These are phyloP conservation scores for Telenomus remus DNA, from an alignment of 1,140 invertebrate species.

Conservation along the genomic window DNA sequence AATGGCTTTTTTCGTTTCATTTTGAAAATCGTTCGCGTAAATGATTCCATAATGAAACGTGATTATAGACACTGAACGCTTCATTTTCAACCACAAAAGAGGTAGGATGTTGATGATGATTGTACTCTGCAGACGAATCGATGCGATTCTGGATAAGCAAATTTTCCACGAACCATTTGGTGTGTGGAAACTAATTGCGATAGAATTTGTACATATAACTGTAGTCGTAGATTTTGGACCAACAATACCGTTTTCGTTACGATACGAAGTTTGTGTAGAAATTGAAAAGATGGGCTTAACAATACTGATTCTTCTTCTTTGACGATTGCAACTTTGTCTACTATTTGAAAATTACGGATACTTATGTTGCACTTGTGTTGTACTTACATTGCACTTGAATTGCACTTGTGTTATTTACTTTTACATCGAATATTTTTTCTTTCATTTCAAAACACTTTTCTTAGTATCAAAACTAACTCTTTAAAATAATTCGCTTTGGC, in stretches of 20 bases:
- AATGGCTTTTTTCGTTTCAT: neutral
- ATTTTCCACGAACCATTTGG: constrained; percentile 27
- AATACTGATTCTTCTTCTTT: constrained; percentile 22
- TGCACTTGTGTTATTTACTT: no score
- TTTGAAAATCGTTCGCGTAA: neutral
- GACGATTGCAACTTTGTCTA: no score
- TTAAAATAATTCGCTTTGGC: constrained; percentile 8
- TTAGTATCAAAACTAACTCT: no score
- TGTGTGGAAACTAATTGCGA: constrained; percentile 34
- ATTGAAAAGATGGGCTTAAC: neutral
- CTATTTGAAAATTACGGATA: no score
- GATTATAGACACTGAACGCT: constrained; percentile 5
- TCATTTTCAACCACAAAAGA: constrained; percentile 32
- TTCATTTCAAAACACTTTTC: no score
- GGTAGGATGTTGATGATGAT: constrained; percentile 47
- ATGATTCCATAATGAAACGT: neutral
- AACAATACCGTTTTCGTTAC: no score
- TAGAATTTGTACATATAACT: constrained; percentile 13
- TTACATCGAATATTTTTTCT: no score
- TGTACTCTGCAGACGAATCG: constrained; percentile 51
- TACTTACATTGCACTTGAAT: no score
- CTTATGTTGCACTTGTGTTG: no score
- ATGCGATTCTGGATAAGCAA: constrained; percentile 45
- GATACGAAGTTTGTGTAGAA: no score
- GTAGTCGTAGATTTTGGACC: no score